A percentile compares a stretch with the other conserved stretches of the same genome.
Conservation (phyloP, 2,888 invertebrate species). For the Sinhomidia bicolor region DNA sequence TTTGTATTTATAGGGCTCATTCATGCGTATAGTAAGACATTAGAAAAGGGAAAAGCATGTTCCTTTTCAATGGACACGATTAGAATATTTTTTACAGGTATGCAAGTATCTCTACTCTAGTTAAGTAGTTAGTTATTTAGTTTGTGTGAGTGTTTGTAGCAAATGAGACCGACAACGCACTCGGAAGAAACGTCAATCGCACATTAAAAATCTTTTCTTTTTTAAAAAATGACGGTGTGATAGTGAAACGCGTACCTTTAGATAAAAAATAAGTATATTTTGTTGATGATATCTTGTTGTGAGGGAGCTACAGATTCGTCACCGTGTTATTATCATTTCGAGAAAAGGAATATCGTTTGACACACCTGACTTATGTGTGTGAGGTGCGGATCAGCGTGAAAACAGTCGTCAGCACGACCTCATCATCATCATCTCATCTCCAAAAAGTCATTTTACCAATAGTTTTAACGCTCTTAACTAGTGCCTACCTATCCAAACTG, state of each 20-base stretch:
- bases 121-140: neutral
- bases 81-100: constrained; percentile 24
- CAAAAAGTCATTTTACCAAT: constrained; percentile 55
- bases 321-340: constrained; percentile 64
- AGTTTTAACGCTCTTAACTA: constrained; percentile 64
- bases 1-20: constrained; percentile 45
- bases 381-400: constrained; percentile 71
- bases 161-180: constrained; percentile 51
- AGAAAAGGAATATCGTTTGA: constrained; percentile 39
- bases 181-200: constrained; percentile 47
- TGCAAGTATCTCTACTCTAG: too few relatives aligned
- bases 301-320: constrained; percentile 70
- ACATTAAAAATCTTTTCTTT: constrained; percentile 46
- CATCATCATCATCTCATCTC: neutral
- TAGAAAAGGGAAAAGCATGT: constrained; percentile 59
- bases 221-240: constrained; percentile 48
- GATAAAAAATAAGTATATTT: constrained; percentile 30
- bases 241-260: constrained; percentile 52
- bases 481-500: constrained; percentile 62
- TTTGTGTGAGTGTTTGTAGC: constrained; percentile 5
- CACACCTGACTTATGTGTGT: constrained; percentile 47
- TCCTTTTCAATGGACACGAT: constrained; percentile 61
- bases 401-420: constrained; percentile 64
- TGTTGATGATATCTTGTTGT: constrained; percentile 69
- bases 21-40: constrained; percentile 60